Base-by-base conservation (phyloP, 2,113 vertebrate genomes). In the Pygoscelis antarcticus region DNA sequence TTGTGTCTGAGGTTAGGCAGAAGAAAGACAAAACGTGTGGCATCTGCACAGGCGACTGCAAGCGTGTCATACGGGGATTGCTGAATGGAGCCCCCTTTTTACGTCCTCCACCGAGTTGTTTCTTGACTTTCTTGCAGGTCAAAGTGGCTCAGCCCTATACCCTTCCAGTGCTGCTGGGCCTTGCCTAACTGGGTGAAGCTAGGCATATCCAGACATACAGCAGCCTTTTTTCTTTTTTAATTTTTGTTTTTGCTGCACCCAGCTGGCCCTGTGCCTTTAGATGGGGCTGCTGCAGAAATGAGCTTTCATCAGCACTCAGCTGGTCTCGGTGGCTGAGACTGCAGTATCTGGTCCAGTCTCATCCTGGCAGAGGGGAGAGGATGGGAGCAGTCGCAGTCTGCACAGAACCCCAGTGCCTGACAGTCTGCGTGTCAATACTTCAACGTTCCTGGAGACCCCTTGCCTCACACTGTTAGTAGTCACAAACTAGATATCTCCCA, bases 91-190 rank as follows among this genome's bases (percentile, higher is more conserved):
- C 38, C 19, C 7, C 79, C 29, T 8, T 54, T 77, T 64, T 32
- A 27, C 36, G 13, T 87, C 27, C 30, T 95, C 49, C 32, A 30
- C 1, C 89, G 68, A 83, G 13, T 16, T 87, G 30, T 93, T 92
- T 90, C 51, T 64, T 80, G 17, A 62, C 47, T 93, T 47, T 83
- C 55, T 94, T 97, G 83, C 80, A 97, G 94, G 74, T 92, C 13
- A 14, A 9, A 47, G 27, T 54, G 57, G 11, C 40, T 87, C 52
- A 72, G 44, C 38, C 23, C 6, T 75, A 2, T 78, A 32, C 13
- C 89, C 36, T 64, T 82, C 55, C 47, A 34, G 32, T 75, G 64
- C 26, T 71, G 22, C 71, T 65, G 54, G 49, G 44, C 58, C 52
- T 91, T 52, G 21, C 54, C 47, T 47, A 29, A 17, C 47, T 20